phyloP scores from a whole-genome alignment of 1,140 invertebrate species.

The Cyclargus thomasi region DNA sequence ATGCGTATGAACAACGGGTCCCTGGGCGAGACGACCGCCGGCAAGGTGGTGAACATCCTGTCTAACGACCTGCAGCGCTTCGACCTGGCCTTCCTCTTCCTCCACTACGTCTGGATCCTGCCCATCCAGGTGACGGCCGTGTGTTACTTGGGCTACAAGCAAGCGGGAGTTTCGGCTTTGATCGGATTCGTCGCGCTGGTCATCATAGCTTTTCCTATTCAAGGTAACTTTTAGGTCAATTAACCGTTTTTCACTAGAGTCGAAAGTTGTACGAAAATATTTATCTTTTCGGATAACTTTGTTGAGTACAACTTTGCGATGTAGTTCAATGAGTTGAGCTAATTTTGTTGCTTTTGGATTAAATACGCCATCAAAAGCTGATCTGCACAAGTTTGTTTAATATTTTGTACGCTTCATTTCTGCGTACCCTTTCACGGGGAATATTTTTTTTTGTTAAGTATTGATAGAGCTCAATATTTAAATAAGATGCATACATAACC shows the following conservation, averaged over 20 bases:
- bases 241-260: neutral
- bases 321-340: no score
- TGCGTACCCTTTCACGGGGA: neutral
- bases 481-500: neutral
- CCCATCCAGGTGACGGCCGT: slow-evolving; percentile 22
- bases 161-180: neutral
- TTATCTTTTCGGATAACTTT: neutral
- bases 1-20: slow-evolving; percentile 77
- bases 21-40: slow-evolving; percentile 80
- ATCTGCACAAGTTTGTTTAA: no score
- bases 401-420: neutral
- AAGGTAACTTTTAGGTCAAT: neutral
- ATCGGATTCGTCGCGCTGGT: neutral
- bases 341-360: no score
- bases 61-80: slow-evolving; percentile 84
- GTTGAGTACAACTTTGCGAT: no score
- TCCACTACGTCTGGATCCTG: slow-evolving; percentile 64
- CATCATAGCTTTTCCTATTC: neutral
- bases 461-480: neutral
- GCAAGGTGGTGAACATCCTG: slow-evolving; percentile 88
- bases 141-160: neutral
- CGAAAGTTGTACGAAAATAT: no score
- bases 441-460: neutral
- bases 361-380: no score
- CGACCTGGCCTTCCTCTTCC: slow-evolving; percentile 67